A percentile compares a stretch with the other conserved stretches of the same genome.
Evolutionary conservation across 2,888 invertebrate genomes (phyloP).

Genomic region (Cryptosula pallasiana): DNA sequence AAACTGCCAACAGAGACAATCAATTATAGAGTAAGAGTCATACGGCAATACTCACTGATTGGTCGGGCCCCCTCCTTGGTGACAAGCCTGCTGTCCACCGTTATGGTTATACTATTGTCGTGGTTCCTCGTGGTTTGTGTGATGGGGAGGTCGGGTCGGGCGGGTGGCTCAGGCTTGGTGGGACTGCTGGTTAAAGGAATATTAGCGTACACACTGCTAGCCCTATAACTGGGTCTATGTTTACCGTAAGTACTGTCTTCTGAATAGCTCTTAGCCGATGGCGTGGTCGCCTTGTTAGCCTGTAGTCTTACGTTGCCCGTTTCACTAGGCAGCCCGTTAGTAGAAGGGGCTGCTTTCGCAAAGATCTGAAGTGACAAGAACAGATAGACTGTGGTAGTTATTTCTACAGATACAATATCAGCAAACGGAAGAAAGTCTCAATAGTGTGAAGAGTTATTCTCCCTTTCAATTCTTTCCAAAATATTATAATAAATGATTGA

Average conservation of each 20-base stretch:
- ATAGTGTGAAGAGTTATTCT: too few species aligned
- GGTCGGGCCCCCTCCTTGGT: not conserved
- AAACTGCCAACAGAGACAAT: too few species aligned
- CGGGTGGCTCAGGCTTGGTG: not conserved
- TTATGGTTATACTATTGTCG: not conserved
- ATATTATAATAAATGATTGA: too few species aligned
- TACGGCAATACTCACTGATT: not conserved
- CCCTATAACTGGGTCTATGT: slow-evolving; percentile 12
- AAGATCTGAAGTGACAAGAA: not conserved
- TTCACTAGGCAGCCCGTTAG: not conserved
- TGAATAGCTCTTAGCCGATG: not conserved
- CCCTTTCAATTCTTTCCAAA: too few species aligned
- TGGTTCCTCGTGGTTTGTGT: not conserved
- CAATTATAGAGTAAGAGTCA: too few species aligned
- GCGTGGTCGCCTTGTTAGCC: not conserved
- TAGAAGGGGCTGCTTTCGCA: not conserved
- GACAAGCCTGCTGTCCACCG: not conserved
- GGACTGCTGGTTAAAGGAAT: not conserved
- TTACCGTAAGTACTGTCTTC: slow-evolving; percentile 18
- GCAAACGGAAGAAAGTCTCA: too few species aligned
- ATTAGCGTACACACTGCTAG: slow-evolving; percentile 22
- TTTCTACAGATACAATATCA: too few species aligned
- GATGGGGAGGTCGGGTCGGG: not conserved
- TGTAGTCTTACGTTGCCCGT: not conserved
- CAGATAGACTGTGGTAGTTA: too few species aligned